Evolutionary conservation across 1,140 invertebrate species (phyloP), one percentile per base, ranked within the genome.

Genomic region (Sminthurides bifidus): DNA sequence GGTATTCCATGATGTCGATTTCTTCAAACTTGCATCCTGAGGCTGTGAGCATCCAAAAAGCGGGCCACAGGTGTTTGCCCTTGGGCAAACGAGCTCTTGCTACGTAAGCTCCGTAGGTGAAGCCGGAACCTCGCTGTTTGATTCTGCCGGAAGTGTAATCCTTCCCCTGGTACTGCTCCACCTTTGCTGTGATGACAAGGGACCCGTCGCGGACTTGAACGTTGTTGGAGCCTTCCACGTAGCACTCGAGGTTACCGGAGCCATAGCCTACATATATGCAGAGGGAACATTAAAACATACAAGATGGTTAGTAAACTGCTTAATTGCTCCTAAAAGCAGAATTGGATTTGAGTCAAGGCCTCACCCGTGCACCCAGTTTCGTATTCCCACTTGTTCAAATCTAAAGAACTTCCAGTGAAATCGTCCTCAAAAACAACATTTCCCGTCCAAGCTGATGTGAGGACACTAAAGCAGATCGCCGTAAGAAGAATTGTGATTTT

Each of bases 351-450:
- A 52, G n/a, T n/a, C n/a, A 52, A 52, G 17, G 12, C 5, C 21
- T 43, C 21, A 43, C 41, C 41, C 21, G 41, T 10, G 21, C 58
- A 64, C 5, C 50, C 58, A 41, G 58, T 55, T 40, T 64, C 54
- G 31, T 64, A 60, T 24, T 58, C 52, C 62, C 62, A 64, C 44
- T 64, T 64, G 17, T 27, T 52, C 12, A 58, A 21, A 52, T 64
- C 56, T 17, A 64, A 31, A 19, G 55, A 54, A 27, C 29, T 56
- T 19, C 62, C 62, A 19, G 60, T 46, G 35, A 64, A 64, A 48
- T 64, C 56, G 35, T 64, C 62, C 50, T 64, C 55, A 44, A 64
- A 64, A n/a, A 64, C 62, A 23, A 64, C 46, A 17, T 45, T 33
- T 26, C 62, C 62, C 27, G 37, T 23, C 62, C 62, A 64, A n/a